Base-by-base conservation (phyloP, 2,888 invertebrate species). In the Altica lythri region DNA sequence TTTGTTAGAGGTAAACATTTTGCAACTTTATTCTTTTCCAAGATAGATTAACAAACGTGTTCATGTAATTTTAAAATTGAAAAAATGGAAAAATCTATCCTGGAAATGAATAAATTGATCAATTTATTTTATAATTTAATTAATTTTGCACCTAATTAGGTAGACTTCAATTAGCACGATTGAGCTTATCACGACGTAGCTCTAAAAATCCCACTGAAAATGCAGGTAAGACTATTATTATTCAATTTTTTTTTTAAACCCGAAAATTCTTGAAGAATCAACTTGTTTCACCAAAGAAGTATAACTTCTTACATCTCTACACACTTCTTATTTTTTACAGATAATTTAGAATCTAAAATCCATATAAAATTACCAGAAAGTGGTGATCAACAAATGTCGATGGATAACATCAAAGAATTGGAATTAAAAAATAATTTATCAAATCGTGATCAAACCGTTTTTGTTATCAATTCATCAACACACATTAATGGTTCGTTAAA, bases 1-100 rank as follows among this genome's bases (percentile, higher is more conserved):
- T 90, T 88, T 74, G 86, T 89, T 42, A 86, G 87, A 80, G 84
- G 87, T 83, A 76, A 70, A 13, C 22, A 38, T 60, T 57, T 50
- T 25, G 14, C 6, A 30, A 5, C 6, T 14, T 16, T n/a, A n/a
- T n/a, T n/a, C n/a, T n/a, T n/a, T n/a, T n/a, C n/a, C n/a, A n/a
- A n/a, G n/a, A n/a, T n/a, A n/a, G n/a, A n/a, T n/a, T n/a, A n/a
- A n/a, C n/a, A n/a, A n/a, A n/a, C n/a, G n/a, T n/a, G n/a, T n/a
- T n/a, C n/a, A n/a, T n/a, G n/a, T n/a, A n/a, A n/a, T n/a, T n/a
- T n/a, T n/a, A n/a, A n/a, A n/a, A n/a, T n/a, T n/a, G n/a, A n/a
- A n/a, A n/a, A n/a, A n/a, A n/a, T n/a, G n/a, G n/a, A n/a, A n/a
- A n/a, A n/a, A n/a, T n/a, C n/a, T n/a, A n/a, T n/a, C n/a, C n/a